Conservation (phyloP, 2,797 vertebrate genomes). For the Melopsittacus undulatus region DNA sequence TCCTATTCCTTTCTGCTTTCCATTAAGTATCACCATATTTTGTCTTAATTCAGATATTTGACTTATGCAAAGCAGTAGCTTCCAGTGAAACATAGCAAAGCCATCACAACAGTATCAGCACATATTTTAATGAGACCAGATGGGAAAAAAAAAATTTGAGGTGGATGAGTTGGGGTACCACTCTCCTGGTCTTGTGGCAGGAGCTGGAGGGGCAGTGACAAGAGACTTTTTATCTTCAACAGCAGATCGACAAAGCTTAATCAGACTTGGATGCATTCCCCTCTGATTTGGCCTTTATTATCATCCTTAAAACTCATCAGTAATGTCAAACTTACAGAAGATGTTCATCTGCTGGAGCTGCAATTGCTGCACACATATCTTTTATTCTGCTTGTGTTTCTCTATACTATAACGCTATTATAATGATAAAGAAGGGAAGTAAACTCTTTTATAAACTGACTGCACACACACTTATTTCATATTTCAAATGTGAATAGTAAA, state of each 20-base stretch:
- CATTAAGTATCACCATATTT: neutral
- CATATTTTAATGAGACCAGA: neutral
- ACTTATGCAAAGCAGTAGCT: neutral
- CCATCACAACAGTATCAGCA: neutral
- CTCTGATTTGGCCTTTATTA: conserved; percentile 14
- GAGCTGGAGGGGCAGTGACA: neutral
- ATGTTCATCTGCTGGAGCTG: neutral
- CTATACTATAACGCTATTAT: neutral
- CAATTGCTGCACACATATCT: neutral
- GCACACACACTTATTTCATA: neutral
- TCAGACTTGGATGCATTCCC: neutral
- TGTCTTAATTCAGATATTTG: neutral
- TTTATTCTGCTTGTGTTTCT: neutral
- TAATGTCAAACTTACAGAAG: neutral
- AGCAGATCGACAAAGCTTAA: neutral
- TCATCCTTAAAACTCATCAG: conserved; percentile 7
- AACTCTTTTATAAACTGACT: neutral
- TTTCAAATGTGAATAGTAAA: neutral
- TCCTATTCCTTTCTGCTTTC: neutral
- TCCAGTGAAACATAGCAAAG: neutral
- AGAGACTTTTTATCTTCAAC: neutral
- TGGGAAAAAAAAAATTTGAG: neutral
- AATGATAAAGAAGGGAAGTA: neutral
- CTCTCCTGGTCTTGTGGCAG: neutral
- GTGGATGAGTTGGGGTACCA: neutral